Conservation (phyloP, 2,888 invertebrate species). For the Orchesella flavescens region DNA sequence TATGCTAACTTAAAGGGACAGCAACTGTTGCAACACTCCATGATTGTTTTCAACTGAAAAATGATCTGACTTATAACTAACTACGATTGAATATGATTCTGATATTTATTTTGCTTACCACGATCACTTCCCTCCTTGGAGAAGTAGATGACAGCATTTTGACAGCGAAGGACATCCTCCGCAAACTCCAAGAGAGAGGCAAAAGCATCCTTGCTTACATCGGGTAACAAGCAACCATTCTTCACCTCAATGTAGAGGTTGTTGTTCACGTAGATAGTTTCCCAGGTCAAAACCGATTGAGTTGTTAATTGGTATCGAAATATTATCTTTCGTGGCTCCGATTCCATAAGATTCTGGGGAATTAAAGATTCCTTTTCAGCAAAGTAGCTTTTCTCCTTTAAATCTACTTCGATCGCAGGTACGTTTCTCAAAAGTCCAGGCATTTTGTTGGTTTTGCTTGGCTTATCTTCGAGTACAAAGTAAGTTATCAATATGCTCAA, state of each 20-base stretch:
- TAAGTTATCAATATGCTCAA: too few relatives aligned
- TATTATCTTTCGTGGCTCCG: conserved; percentile 82
- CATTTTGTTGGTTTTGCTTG: background rate
- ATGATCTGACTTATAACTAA: too few relatives aligned
- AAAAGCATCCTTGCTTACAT: conserved; percentile 95
- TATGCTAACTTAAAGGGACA: background rate
- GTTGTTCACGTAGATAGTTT: conserved; percentile 85
- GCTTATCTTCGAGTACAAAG: too few relatives aligned
- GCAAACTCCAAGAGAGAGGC: conserved; percentile 95
- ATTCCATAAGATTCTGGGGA: conserved; percentile 72
- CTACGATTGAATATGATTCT: background rate
- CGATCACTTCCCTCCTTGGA: conserved; percentile 88
- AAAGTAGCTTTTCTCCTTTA: background rate
- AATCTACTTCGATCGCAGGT: background rate
- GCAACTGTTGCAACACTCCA: background rate
- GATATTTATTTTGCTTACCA: conserved; percentile 74
- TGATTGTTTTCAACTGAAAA: too few relatives aligned
- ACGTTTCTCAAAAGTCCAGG: background rate
- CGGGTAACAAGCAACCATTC: conserved; percentile 86
- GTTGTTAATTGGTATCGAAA: conserved; percentile 87
- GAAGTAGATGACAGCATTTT: conserved; percentile 86
- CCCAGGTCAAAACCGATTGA: conserved; percentile 87
- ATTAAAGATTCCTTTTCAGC: background rate
- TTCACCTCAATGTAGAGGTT: conserved; percentile 93
- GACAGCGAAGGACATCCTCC: conserved; percentile 90